A percentile compares a stretch with the other conserved stretches of the same genome.
Conservation (phyloP, 2,113 vertebrate species). For the Tupaia chinensis region DNA sequence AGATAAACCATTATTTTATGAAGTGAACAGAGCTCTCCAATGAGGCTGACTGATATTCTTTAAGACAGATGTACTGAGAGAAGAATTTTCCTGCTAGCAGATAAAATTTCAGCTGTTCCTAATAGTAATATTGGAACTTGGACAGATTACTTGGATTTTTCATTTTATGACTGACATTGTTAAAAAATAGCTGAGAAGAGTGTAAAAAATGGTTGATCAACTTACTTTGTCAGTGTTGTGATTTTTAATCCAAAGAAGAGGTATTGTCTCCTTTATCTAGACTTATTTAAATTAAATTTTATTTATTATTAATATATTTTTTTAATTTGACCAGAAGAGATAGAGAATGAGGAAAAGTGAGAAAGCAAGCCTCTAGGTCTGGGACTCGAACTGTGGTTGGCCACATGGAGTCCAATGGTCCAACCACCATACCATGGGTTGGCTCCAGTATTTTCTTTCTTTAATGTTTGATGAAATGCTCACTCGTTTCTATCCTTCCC, state of each 20-base stretch:
- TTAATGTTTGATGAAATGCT: conserved; percentile 2
- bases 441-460: not conserved
- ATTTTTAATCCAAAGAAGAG: not conserved
- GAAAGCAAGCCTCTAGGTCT: too few species aligned
- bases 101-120: not conserved
- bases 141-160: conserved; percentile 10
- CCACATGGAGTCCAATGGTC: too few species aligned
- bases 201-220: not conserved
- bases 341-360: too few species aligned
- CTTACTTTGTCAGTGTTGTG: not conserved
- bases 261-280: too few species aligned
- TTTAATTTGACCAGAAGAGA: too few species aligned
- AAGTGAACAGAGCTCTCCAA: not conserved
- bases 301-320: too few species aligned
- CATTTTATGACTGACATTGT: not conserved
- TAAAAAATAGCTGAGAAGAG: not conserved
- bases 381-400: too few species aligned
- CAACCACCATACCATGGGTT: too few species aligned
- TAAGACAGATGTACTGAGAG: not conserved
- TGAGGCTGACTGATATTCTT: not conserved
- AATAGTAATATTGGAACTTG: not conserved
- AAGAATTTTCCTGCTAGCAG: not conserved
- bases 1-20: not conserved
- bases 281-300: too few species aligned
- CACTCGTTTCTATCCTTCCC: conserved; percentile 25